A percentile compares a stretch with the other conserved stretches of the same genome.
These are phyloP conservation scores for Aythya baeri DNA, from an alignment of 2,113 vertebrate species.

Conservation along the genomic window DNA sequence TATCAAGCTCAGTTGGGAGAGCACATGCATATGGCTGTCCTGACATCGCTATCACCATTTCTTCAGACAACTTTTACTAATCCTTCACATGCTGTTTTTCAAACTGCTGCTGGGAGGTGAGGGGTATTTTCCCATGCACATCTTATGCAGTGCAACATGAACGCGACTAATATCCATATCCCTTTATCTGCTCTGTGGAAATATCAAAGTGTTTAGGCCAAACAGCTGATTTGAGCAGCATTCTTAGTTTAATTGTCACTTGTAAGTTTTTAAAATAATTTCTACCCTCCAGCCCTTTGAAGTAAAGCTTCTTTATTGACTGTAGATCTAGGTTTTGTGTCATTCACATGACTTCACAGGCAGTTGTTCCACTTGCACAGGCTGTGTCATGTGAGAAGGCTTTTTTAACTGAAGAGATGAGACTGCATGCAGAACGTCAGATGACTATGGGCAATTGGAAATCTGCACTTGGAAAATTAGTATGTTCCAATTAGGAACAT, in stretches of 20 bases:
- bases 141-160: fast-evolving
- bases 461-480: not conserved
- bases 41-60: not conserved
- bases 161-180: fast-evolving
- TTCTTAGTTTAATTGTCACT: fast-evolving
- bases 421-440: not conserved
- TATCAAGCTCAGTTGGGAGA: not conserved
- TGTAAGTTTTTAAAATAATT: not conserved
- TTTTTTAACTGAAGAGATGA: not conserved
- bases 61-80: not conserved
- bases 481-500: not conserved
- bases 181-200: not conserved
- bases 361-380: not conserved
- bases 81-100: not conserved
- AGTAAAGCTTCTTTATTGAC: not conserved
- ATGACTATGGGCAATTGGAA: not conserved
- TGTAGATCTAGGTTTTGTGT: not conserved
- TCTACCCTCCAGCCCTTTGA: not conserved
- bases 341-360: not conserved
- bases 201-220: not conserved
- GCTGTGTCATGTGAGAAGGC: not conserved
- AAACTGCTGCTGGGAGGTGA: not conserved
- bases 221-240: not conserved
- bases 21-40: not conserved
- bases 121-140: fast-evolving